Conservation (phyloP, 2,113 vertebrate species). For the Nycticebus coucang region DNA sequence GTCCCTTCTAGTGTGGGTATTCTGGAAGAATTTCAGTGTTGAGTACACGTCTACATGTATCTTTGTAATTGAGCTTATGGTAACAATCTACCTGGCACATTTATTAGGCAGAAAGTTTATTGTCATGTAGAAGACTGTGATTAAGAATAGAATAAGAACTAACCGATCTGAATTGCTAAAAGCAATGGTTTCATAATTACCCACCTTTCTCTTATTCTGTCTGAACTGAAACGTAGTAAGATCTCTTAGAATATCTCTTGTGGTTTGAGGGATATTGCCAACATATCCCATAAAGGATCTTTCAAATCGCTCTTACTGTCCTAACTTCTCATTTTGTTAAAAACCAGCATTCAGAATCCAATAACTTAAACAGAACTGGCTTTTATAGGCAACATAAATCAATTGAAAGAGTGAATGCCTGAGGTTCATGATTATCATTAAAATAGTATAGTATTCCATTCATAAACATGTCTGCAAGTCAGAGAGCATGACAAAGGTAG, state of each 20-base stretch:
- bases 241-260: slow-evolving; percentile 1
- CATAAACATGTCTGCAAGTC: not conserved
- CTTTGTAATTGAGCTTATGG: slow-evolving; percentile 40
- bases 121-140: slow-evolving; percentile 15
- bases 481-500: not conserved
- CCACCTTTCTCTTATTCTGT: not conserved
- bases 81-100: not conserved
- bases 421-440: not conserved
- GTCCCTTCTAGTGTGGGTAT: not conserved
- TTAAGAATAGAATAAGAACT: slow-evolving; percentile 24
- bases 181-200: not conserved
- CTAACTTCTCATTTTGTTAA: not conserved
- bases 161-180: not conserved
- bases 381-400: slow-evolving; percentile 1
- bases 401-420: not conserved
- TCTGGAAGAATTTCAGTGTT: not conserved
- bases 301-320: slow-evolving; percentile 2
- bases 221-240: not conserved
- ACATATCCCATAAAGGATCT: not conserved
- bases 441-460: not conserved
- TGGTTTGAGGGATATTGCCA: not conserved
- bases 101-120: slow-evolving; percentile 41
- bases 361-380: not conserved
- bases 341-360: slow-evolving; percentile 20
- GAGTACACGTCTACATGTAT: not conserved